A percentile compares a stretch with the other conserved stretches of the same genome.
These are phyloP conservation scores for Lindbergichthys nudifrons DNA, from an alignment of 2,797 vertebrate genomes.

Conservation along the genomic window DNA sequence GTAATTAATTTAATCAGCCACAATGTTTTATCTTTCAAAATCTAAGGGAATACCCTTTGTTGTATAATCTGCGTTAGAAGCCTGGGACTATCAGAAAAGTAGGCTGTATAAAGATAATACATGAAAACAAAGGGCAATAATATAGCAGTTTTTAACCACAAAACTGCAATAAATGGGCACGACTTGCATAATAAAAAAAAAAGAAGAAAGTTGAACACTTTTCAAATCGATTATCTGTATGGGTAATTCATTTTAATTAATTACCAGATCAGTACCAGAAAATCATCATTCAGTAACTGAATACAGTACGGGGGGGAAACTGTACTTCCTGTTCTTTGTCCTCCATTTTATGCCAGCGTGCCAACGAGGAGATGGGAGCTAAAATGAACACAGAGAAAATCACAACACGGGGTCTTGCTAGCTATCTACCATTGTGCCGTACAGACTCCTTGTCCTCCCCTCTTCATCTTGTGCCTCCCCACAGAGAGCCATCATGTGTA, in stretches of 20 bases:
- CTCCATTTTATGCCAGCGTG: constrained; percentile 51
- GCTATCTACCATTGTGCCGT: constrained; percentile 43
- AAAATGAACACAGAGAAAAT: constrained; percentile 35
- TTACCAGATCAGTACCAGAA: not conserved
- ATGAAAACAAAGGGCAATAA: not conserved
- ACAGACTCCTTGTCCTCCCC: constrained; percentile 47
- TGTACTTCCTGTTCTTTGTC: constrained; percentile 39
- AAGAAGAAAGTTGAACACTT: no score
- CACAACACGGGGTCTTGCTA: constrained; percentile 22
- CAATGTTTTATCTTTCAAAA: constrained; percentile 3
- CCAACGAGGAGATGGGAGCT: constrained; percentile 3
- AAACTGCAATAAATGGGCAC: not conserved
- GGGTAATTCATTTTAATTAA: constrained; percentile 3
- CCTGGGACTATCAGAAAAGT: not conserved
- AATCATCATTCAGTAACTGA: not conserved
- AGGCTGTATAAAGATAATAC: not conserved
- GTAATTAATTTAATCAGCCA: constrained; percentile 6
- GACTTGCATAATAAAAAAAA: no score
- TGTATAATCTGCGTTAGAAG: not conserved
- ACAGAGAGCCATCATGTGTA: constrained; percentile 60
- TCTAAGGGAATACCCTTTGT: not conserved
- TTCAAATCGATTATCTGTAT: not conserved
- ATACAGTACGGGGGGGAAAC: not conserved
- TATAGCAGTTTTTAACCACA: not conserved
- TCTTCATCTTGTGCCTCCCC: constrained; percentile 58